Conservation (phyloP, 2,797 vertebrate genomes). For the Hypotaenidia okinawae region DNA sequence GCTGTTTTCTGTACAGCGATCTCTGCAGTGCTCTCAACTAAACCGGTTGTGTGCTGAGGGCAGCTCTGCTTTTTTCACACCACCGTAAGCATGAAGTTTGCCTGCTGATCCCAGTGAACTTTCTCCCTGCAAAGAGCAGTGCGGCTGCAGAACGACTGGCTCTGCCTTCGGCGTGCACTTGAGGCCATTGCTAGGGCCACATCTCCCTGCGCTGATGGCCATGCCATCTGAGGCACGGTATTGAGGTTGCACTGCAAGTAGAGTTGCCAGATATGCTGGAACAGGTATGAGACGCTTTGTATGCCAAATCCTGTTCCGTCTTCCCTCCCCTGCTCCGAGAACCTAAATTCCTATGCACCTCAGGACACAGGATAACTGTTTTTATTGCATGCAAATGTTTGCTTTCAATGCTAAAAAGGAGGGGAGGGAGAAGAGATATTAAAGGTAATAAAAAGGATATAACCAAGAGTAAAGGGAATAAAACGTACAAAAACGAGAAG, state of each 20-base stretch:
- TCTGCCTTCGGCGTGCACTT: not conserved
- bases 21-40: not conserved
- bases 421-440: not conserved
- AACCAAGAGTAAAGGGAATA: not conserved
- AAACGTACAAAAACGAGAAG: not conserved
- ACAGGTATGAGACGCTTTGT: not conserved
- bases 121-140: not conserved
- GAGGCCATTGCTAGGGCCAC: not conserved
- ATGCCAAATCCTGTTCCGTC: not conserved
- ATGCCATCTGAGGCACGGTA: not conserved
- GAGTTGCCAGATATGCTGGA: not conserved
- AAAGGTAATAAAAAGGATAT: not conserved
- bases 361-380: not conserved
- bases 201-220: not conserved
- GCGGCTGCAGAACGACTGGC: not conserved
- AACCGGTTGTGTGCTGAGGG: not conserved
- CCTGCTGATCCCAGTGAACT: not conserved
- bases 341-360: not conserved
- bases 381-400: not conserved
- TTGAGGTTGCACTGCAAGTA: not conserved
- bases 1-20: not conserved
- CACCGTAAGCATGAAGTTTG: not conserved
- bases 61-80: not conserved
- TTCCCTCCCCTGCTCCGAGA: not conserved
- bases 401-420: not conserved